Conservation (phyloP, 2,888 invertebrate species). For the Mesorhabditis spiculigera region DNA sequence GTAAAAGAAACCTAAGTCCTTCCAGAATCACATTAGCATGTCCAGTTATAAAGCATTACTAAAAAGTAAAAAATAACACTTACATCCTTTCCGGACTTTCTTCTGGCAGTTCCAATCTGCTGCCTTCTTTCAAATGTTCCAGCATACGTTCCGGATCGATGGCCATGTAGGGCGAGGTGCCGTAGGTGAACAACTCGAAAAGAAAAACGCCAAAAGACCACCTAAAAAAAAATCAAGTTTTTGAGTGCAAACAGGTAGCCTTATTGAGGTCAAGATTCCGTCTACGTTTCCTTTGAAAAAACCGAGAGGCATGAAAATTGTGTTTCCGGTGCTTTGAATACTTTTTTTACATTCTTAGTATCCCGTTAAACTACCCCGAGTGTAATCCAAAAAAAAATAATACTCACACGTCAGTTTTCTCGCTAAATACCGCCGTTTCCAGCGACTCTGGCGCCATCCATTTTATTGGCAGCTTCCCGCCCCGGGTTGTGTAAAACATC, state of each 20-base stretch:
- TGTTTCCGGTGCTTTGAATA: too few relatives aligned
- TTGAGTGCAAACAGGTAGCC: too few relatives aligned
- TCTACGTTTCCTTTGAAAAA: too few relatives aligned
- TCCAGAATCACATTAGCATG: background rate
- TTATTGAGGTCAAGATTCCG: too few relatives aligned
- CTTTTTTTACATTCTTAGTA: too few relatives aligned
- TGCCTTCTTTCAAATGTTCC: background rate
- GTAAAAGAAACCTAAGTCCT: too few relatives aligned
- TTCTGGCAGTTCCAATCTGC: background rate
- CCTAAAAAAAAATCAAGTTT: background rate
- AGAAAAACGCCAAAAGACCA: background rate
- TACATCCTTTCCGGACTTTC: background rate
- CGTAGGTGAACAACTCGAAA: background rate
- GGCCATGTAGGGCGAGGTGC: background rate
- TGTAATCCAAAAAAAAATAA: too few relatives aligned
- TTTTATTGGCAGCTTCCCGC: background rate
- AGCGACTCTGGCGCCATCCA: slow-evolving; percentile 3
- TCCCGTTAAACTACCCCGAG: too few relatives aligned
- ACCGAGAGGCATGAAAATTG: too few relatives aligned
- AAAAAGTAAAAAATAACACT: background rate
- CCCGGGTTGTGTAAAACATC: background rate
- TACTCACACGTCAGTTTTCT: background rate
- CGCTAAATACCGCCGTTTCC: background rate
- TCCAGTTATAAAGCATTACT: background rate
- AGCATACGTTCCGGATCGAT: background rate